A percentile compares a stretch with the other conserved stretches of the same genome.
These are phyloP conservation scores for Drosophila quadrilineata DNA, from an alignment of 1,140 invertebrate species.

Conservation along the genomic window DNA sequence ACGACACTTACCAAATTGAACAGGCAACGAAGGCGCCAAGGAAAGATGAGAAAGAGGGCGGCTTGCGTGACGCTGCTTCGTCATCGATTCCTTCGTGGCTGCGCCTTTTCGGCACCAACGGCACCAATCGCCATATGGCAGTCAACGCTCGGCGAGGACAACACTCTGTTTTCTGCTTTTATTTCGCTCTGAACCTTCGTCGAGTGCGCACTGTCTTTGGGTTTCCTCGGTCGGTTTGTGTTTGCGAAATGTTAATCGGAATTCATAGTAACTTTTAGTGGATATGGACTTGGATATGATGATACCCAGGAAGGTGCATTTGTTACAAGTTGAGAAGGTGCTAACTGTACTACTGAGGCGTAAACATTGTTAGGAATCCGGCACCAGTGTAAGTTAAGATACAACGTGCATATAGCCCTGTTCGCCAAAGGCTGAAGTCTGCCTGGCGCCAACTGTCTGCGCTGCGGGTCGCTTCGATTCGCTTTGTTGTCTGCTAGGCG, in stretches of 20 bases:
- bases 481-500: conserved; percentile 38
- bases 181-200: conserved; percentile 36
- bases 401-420: conserved; percentile 6
- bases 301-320: conserved; percentile 41
- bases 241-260: background rate
- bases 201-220: conserved; percentile 23
- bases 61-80: conserved; percentile 57
- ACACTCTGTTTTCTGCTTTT: conserved; percentile 12
- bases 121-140: conserved; percentile 36
- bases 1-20: conserved; percentile 75
- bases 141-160: conserved; percentile 7
- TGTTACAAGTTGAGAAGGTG: conserved; percentile 44
- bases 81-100: conserved; percentile 57
- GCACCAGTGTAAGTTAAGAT: conserved; percentile 18
- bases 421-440: conserved; percentile 14
- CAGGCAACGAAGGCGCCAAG: too few species aligned
- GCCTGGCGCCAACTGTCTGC: conserved; percentile 43
- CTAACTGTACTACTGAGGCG: conserved; percentile 55
- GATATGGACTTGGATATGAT: background rate
- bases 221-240: background rate
- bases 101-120: conserved; percentile 37
- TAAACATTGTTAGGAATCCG: conserved; percentile 54
- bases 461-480: too few species aligned
- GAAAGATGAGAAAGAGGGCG: too few species aligned
- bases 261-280: conserved; percentile 8